phyloP scores from a whole-genome alignment of 1,140 invertebrate genomes.

The Aphidius ervi region DNA sequence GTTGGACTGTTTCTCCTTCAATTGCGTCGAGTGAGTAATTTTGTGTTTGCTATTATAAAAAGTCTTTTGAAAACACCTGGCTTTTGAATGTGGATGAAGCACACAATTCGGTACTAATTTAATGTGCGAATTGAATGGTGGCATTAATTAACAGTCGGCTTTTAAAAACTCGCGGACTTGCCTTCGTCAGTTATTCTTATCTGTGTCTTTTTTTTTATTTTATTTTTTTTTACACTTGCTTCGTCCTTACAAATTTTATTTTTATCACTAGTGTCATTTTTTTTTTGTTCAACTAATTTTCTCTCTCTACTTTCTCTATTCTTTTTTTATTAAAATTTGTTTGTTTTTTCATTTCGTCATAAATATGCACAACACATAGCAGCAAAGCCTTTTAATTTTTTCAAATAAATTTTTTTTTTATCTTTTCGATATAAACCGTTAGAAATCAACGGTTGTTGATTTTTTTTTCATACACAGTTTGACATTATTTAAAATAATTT shows the following conservation, averaged over 20 bases:
- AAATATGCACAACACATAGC: conserved; percentile 18
- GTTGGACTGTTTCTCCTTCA: too few species aligned
- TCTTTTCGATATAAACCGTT: conserved; percentile 9
- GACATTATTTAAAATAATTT: too few species aligned
- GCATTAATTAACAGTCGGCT: conserved; percentile 36
- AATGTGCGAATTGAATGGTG: conserved; percentile 33
- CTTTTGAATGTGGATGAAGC: conserved; percentile 25
- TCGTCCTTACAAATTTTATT: too few species aligned
- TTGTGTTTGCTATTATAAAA: conserved; percentile 33
- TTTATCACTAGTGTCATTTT: not conserved
- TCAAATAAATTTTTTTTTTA: conserved; percentile 1
- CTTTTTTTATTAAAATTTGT: conserved; percentile 3
- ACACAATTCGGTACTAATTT: conserved; percentile 35
- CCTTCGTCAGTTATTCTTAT: conserved; percentile 28
- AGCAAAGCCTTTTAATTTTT: not conserved
- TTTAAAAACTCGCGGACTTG: conserved; percentile 26
- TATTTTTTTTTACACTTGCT: too few species aligned
- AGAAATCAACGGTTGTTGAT: not conserved
- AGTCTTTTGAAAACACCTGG: conserved; percentile 34
- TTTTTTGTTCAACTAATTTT: not conserved
- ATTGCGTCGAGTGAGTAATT: not conserved
- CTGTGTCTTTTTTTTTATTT: not conserved
- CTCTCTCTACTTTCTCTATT: not conserved
- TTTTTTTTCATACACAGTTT: too few species aligned
- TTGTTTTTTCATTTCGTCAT: conserved; percentile 1